Conservation (phyloP, 1,140 invertebrate species). For the Leptopilina clavipes region DNA sequence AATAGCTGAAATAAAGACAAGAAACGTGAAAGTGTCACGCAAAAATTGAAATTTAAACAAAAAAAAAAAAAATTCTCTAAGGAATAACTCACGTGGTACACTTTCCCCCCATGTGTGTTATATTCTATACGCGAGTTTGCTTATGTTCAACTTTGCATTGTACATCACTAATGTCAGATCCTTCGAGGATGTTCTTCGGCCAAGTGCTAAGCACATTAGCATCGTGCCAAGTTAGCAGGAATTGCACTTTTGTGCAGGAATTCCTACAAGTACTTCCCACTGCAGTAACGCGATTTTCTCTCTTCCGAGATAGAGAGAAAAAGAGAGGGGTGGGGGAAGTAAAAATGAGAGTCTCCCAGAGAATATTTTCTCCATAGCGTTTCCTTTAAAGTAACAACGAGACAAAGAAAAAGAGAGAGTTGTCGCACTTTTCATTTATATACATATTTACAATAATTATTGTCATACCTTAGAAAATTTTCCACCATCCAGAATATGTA, state of each 20-base stretch:
- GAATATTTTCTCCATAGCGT: conserved; percentile 21
- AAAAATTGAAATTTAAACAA: too few species aligned
- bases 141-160: neutral
- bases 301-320: neutral
- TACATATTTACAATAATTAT: neutral
- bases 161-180: conserved; percentile 22
- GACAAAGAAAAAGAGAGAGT: conserved; percentile 29
- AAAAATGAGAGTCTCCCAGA: conserved; percentile 29
- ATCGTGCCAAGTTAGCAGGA: conserved; percentile 27
- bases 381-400: neutral
- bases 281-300: conserved; percentile 17
- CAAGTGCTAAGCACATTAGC: conserved; percentile 25
- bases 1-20: too few species aligned
- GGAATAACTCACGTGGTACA: neutral
- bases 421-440: neutral
- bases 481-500: neutral
- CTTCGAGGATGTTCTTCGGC: conserved; percentile 4
- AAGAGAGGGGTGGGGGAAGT: too few species aligned
- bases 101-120: neutral
- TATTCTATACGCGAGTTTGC: neutral
- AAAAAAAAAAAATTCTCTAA: too few species aligned
- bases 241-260: neutral
- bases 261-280: conserved; percentile 8
- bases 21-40: too few species aligned
- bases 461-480: neutral